A percentile compares a stretch with the other conserved stretches of the same genome.
These are phyloP conservation scores for Drosophila setosimentum DNA, from an alignment of 2,888 invertebrate species.

Conservation along the genomic window DNA sequence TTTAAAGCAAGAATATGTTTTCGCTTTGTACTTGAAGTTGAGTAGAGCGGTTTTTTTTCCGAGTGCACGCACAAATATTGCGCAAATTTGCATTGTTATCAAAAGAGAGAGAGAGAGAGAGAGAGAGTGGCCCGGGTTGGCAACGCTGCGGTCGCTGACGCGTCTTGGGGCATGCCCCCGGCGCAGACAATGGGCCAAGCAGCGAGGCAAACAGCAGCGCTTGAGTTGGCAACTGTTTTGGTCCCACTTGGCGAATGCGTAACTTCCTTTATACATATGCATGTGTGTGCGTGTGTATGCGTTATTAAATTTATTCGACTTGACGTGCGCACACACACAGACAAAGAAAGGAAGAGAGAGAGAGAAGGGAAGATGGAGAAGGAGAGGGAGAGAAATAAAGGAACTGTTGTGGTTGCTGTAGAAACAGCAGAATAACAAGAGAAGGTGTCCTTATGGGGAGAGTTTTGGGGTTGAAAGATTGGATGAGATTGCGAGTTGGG, in stretches of 20 bases:
- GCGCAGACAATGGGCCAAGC: slow-evolving; percentile 46
- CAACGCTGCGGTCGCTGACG: slow-evolving; percentile 60
- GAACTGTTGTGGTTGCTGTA: slow-evolving; percentile 49
- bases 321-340: slow-evolving; percentile 65
- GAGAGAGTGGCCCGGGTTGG: slow-evolving; percentile 29
- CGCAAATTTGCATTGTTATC: slow-evolving; percentile 76
- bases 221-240: slow-evolving; percentile 62
- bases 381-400: slow-evolving; percentile 1
- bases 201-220: slow-evolving; percentile 49
- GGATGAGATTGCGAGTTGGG: slow-evolving; percentile 50
- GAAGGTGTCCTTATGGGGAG: slow-evolving; percentile 26
- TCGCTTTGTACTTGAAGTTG: neutral
- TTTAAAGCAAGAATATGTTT: neutral
- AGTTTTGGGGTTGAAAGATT: slow-evolving; percentile 3
- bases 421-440: slow-evolving; percentile 49
- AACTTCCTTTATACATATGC: slow-evolving; percentile 44
- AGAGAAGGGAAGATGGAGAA: neutral
- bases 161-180: slow-evolving; percentile 57
- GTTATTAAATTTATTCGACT: slow-evolving; percentile 81
- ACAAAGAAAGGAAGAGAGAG: slow-evolving; percentile 11
- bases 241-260: slow-evolving; percentile 70
- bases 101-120: neutral
- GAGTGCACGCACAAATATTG: slow-evolving; percentile 45
- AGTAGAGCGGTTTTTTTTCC: neutral
- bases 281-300: slow-evolving; percentile 55